Evolutionary conservation across 2,888 invertebrate species (phyloP).

Genomic region (Pyrrhosoma nymphula): DNA sequence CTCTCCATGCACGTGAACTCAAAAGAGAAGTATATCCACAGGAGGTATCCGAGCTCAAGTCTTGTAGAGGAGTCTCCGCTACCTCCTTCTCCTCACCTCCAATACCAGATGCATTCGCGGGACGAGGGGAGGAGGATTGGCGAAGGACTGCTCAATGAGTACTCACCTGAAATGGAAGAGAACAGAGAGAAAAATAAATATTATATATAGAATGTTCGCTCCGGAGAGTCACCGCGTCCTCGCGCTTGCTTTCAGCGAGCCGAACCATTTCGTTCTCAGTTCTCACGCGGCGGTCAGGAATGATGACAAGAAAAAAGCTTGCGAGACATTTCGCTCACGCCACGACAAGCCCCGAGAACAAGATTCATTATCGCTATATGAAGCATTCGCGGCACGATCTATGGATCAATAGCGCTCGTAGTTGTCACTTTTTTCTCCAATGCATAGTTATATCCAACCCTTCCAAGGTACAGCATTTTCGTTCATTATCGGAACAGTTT

Average conservation of each 20-base stretch:
- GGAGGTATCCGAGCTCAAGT: not conserved
- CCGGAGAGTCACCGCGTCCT: not conserved
- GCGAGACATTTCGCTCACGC: not conserved
- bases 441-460: not conserved
- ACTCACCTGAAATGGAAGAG: constrained; percentile 62
- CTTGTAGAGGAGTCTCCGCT: no score
- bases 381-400: not conserved
- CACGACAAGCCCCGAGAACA: not conserved
- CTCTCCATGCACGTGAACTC: constrained; percentile 30
- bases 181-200: not conserved
- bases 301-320: not conserved
- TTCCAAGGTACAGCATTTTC: not conserved
- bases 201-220: no score
- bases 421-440: not conserved
- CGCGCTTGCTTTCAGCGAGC: not conserved
- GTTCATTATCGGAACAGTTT: not conserved
- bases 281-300: not conserved
- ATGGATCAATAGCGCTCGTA: not conserved
- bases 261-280: not conserved
- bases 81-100: not conserved
- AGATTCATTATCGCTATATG: not conserved
- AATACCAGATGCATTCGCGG: not conserved
- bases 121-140: not conserved
- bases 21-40: not conserved
- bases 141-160: not conserved